Base-by-base conservation (phyloP, 2,888 invertebrate species). In the Meandrusa payeni region DNA sequence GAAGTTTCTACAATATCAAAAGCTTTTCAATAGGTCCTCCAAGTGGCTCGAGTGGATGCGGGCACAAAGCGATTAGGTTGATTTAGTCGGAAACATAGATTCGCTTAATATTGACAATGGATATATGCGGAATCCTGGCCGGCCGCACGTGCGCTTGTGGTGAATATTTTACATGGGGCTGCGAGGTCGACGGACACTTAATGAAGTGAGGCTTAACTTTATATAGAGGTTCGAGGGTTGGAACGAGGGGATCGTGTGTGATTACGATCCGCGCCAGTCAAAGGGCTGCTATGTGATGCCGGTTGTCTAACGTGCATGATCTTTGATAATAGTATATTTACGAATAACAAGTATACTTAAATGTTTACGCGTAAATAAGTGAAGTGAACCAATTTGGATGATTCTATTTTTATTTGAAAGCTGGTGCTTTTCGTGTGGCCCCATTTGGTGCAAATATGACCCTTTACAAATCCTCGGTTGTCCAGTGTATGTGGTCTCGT, bases 151-250 rank as follows among this genome's bases (percentile, higher is more conserved):
- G 19, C 19, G 32, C 11, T 10, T 11, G 32, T 20, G 12, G 7
- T 27, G 27, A 27, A 29, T 22, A 20, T 39, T 28, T 23, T 22
- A 39, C 28, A 23, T 20, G 27, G 10, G 9, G 9, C 15, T 7
- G 13, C 22, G 22, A 41, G 34, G 27, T 41, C 20, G 34, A 34
- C 28, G 28, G 28, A 34, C 34, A 28, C 34, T 34, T 28, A 34
- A 41, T 41, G 28, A 34, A 41, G 34, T 28, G 34, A 22, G 10
- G 33, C 33, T 34, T 28, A 34, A 41, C 32, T 24, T 33, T 20
- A 26, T 33, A 10, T 33, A 33, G 20, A 20, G 41, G 41, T 33
- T 41, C 32, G 27, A 33, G 33, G 32, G 41, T 33, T 12, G 31
- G 17, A 41, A 26, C 7, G 41, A 27, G 24, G 40, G 40, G 24